Percentiles rank a stretch among this genome's conserved stretches.
These are phyloP conservation scores for Aphodius granarius DNA, from an alignment of 2,888 invertebrate species.

Conservation along the genomic window DNA sequence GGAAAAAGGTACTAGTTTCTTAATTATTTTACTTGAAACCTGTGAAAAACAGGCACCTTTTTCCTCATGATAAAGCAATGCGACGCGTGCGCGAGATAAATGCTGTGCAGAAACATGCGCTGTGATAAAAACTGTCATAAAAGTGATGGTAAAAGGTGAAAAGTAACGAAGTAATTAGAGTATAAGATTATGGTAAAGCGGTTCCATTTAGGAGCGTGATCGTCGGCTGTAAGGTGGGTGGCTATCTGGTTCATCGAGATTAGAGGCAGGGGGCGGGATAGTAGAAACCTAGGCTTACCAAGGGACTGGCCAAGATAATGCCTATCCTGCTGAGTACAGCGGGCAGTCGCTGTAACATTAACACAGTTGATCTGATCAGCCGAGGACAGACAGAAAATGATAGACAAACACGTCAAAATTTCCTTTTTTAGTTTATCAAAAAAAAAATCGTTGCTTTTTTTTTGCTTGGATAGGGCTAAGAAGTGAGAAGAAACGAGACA, in stretches of 20 bases:
- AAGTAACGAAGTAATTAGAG: background rate
- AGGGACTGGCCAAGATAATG: constrained; percentile 93
- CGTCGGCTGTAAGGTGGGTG: background rate
- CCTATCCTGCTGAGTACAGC: constrained; percentile 95
- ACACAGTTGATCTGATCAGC: constrained; percentile 50
- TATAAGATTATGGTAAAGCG: background rate
- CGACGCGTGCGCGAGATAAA: background rate
- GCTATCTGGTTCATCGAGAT: background rate
- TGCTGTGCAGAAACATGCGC: background rate
- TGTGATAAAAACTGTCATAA: background rate
- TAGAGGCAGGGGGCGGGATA: constrained; percentile 37
- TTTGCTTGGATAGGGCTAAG: too few species aligned
- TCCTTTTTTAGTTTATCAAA: background rate
- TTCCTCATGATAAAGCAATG: background rate
- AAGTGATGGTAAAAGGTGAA: background rate
- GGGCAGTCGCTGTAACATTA: constrained; percentile 87
- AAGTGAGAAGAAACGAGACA: too few species aligned
- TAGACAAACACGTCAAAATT: background rate
- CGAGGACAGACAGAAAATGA: constrained; percentile 26
- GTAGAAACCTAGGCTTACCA: constrained; percentile 71
- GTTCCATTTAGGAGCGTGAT: background rate
- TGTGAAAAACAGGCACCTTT: background rate
- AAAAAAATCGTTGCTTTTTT: constrained; percentile 5
- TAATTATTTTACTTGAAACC: too few species aligned
- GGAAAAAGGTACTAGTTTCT: background rate